Conservation (phyloP, 2,888 invertebrate genomes). For the Cheilosia vernalis region DNA sequence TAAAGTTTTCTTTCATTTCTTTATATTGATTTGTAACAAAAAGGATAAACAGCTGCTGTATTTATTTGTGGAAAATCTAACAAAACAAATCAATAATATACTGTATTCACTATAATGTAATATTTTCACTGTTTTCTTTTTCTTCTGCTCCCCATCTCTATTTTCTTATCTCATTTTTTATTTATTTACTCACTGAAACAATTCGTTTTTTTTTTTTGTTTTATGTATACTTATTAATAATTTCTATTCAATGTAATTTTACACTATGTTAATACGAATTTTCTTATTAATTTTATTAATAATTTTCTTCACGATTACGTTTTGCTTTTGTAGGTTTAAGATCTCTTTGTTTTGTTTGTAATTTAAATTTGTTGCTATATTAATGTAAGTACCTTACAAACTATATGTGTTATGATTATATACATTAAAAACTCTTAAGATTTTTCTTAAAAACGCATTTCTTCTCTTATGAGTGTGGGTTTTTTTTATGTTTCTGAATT, state of each 20-base stretch:
- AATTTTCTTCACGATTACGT: constrained; percentile 28
- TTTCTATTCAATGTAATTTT: constrained; percentile 29
- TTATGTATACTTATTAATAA: constrained; percentile 23
- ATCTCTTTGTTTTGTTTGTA: constrained; percentile 34
- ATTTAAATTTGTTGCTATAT: constrained; percentile 66
- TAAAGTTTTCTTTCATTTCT: constrained; percentile 38
- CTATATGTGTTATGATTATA: constrained; percentile 67
- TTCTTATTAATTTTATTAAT: neutral
- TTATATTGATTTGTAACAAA: constrained; percentile 54
- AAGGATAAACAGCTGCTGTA: constrained; percentile 35
- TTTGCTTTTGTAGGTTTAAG: constrained; percentile 48
- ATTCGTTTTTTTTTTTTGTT: constrained; percentile 53
- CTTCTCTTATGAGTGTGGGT: constrained; percentile 34
- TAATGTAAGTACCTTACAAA: constrained; percentile 44
- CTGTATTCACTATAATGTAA: constrained; percentile 55
- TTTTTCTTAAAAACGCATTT: constrained; percentile 52
- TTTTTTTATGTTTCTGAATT: neutral
- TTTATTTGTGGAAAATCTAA: constrained; percentile 71
- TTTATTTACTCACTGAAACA: constrained; percentile 60
- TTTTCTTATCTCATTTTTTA: constrained; percentile 4
- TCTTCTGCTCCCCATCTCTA: constrained; percentile 15
- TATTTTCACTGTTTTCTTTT: constrained; percentile 34
- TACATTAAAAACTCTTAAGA: constrained; percentile 65
- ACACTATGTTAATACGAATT: constrained; percentile 46
- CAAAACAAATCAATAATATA: constrained; percentile 62